Base-by-base conservation (phyloP, 2,888 invertebrate genomes). In the Cryptocephalus moraei region DNA sequence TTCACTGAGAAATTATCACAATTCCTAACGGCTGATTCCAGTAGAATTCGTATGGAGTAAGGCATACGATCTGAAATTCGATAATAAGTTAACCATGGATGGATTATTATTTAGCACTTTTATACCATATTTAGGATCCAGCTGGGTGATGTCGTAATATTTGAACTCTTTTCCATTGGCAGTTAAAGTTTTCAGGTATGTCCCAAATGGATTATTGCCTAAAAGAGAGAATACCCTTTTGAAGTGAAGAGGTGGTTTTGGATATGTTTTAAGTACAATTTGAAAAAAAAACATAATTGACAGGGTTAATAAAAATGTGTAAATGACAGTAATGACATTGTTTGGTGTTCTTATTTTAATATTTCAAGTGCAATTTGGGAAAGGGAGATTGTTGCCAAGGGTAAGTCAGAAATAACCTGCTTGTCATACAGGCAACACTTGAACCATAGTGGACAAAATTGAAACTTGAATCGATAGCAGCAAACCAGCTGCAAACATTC, bases 21-120 rank as follows among this genome's bases (percentile, higher is more conserved):
- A 73, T 94, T 94, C 46, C 97, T 78, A 1, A 97, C 86, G 32
- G 94, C 94, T 0, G 95, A 93, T 74, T 99, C 99, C 64, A 99
- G 73, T 0, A 99, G 76, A 1, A 96, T 86, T 53, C 94, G 78
- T 57, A 99, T 86, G 8, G 93, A 92, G 74, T 80, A 96, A 0
- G 97, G 99, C 9, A 99, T 77, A 53, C 80, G 80, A 53, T 80
- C 89, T 89, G 68, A 2, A 70, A 69, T 44, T 14, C 22, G 22
- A 33, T 32, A 12, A 8, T 41, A 11, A 11, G 14, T 46, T 43
- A 47, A 14, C n/a, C n/a, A 32, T 11, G 11, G 3, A 2, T 36
- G 36, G 12, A 36, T 36, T 36, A 36, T 42, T 8, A 43, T 22
- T 42, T 43, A 22, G 6, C 22, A 22, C 22, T 22, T n/a, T 70